phyloP scores from a whole-genome alignment of 2,888 invertebrate genomes.

The Chymomyza amoena region DNA sequence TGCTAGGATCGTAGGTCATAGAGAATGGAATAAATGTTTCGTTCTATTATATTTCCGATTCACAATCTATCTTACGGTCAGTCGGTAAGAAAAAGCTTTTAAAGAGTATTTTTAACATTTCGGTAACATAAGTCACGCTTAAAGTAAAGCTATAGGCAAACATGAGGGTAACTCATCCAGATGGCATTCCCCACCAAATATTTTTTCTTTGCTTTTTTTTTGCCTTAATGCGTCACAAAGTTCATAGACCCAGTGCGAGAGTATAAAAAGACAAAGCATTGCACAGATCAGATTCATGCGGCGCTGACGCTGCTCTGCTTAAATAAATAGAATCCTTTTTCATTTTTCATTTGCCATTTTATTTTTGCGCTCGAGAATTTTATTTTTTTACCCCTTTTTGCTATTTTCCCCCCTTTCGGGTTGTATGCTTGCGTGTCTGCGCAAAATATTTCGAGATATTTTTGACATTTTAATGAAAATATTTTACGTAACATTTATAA shows the following conservation, averaged over 20 bases:
- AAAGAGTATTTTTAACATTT: too few species aligned
- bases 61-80: too few species aligned
- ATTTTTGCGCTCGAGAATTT: constrained; percentile 24
- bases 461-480: constrained; percentile 66
- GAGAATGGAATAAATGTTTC: too few species aligned
- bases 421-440: constrained; percentile 65
- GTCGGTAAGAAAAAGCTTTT: too few species aligned
- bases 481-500: constrained; percentile 44
- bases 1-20: too few species aligned
- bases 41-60: too few species aligned
- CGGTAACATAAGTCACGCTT: too few species aligned
- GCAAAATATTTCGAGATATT: constrained; percentile 68
- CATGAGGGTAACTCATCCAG: too few species aligned
- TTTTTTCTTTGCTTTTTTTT: neutral
- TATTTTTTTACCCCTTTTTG: constrained; percentile 13
- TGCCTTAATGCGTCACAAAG: neutral
- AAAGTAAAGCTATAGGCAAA: too few species aligned
- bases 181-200: neutral
- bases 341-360: constrained; percentile 35
- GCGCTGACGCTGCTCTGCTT: constrained; percentile 38
- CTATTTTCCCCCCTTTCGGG: neutral
- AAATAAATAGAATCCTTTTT: constrained; percentile 68
- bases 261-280: constrained; percentile 18
- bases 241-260: constrained; percentile 7
- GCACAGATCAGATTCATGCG: constrained; percentile 37